Evolutionary conservation across 2,888 invertebrate species (phyloP).

Genomic region (Rotaria sp.): DNA sequence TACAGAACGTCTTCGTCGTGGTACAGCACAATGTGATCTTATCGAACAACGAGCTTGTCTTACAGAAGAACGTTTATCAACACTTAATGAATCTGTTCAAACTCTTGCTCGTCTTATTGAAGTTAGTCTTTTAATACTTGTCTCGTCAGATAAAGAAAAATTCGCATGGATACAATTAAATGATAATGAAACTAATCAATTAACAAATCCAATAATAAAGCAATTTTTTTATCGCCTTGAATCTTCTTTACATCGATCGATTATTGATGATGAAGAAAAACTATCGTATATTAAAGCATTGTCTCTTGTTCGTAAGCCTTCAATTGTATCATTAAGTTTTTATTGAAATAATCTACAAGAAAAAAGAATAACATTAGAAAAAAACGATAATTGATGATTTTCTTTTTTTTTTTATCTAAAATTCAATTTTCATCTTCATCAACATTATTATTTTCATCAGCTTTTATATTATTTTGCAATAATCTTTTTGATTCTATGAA

Average conservation of each 20-base stretch:
- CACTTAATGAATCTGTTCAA: not conserved
- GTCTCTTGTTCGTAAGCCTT: not conserved
- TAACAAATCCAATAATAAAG: not conserved
- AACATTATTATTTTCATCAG: not conserved
- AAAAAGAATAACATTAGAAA: not conserved
- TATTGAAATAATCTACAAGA: not conserved
- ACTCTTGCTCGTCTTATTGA: not conserved
- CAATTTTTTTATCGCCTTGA: not conserved
- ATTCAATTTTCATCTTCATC: not conserved
- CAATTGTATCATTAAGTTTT: not conserved
- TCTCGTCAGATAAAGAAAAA: not conserved
- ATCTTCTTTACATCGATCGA: not conserved
- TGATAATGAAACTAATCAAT: not conserved
- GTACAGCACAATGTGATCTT: not conserved
- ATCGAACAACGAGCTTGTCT: slow-evolving; percentile 20
- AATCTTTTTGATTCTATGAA: not conserved
- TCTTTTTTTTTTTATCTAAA: not conserved
- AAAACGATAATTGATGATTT: not conserved
- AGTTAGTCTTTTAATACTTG: not conserved
- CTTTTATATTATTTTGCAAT: not conserved
- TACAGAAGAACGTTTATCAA: slow-evolving; percentile 18
- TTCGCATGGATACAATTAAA: not conserved
- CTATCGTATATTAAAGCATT: not conserved
- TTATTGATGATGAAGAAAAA: not conserved
- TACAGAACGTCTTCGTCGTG: not conserved